Conservation (phyloP, 1,140 invertebrate species). For the Drosophila teissieri region DNA sequence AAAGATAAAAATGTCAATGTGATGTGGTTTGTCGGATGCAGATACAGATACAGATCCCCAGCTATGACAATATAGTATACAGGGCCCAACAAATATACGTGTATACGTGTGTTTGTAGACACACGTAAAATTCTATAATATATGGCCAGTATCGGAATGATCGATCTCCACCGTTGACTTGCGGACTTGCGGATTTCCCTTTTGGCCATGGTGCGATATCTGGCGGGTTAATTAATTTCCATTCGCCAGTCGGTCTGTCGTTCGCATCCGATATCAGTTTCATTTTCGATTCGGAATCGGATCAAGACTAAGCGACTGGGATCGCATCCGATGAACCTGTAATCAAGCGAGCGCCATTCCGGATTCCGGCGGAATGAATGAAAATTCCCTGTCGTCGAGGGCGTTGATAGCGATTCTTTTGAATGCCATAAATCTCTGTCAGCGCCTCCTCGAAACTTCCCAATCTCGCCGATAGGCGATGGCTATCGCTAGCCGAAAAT, state of each 20-base stretch:
- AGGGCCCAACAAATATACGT: background rate
- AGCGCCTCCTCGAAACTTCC: conserved; percentile 32
- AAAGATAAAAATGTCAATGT: conserved; percentile 82
- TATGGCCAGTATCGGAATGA: conserved; percentile 22
- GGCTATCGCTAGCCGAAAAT: conserved; percentile 26
- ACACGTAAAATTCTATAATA: conserved; percentile 1
- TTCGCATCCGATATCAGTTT: conserved; percentile 57
- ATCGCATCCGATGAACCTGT: conserved; percentile 26
- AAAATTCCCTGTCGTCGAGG: conserved; percentile 22
- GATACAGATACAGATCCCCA: conserved; percentile 47
- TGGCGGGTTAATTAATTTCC: conserved; percentile 74
- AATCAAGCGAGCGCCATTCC: conserved; percentile 2
- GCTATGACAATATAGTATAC: conserved; percentile 8
- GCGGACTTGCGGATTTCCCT: conserved; percentile 35
- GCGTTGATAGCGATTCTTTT: conserved; percentile 33
- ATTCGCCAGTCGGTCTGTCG: conserved; percentile 24
- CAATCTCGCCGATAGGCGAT: conserved; percentile 37
- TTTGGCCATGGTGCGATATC: conserved; percentile 40
- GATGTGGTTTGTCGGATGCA: conserved; percentile 75
- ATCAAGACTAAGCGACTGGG: conserved; percentile 12
- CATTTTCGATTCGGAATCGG: conserved; percentile 37
- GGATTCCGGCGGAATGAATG: conserved; percentile 6
- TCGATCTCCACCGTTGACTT: conserved; percentile 31
- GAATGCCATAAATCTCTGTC: conserved; percentile 75
- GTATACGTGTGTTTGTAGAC: background rate